Evolutionary conservation across 1,140 invertebrate species (phyloP), one percentile per base, ranked within the genome.

Genomic region (Temnothorax longispinosus): DNA sequence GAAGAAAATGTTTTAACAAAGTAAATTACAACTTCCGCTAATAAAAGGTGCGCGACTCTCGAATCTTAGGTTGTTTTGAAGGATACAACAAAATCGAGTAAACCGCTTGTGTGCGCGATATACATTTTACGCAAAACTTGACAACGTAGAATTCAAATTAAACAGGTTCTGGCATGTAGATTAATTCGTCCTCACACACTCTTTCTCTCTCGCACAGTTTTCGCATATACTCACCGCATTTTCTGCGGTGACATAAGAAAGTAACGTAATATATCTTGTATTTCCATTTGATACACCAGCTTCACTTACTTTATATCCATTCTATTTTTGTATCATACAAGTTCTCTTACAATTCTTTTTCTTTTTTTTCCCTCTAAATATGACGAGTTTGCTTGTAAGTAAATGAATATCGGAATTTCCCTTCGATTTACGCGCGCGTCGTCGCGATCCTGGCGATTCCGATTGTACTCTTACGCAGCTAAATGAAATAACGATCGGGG

Each of bases 401-500:
- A 87, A 91, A 82, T 85, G 60, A 62, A 87, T 88, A 88, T 90
- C 72, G 86, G 82, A 85, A 80, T 88, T 88, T 85, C 62, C 62
- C 27, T 87, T 89, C 85, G 56, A 71, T 88, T 86, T 65, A 76
- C 54, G 27, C 32, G 38, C 8, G 41, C 65, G 80, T 86, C 56
- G 67, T 75, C 71, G 52, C 78, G 77, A 87, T 38, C 82, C 91
- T 90, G 92, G 92, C 92, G 92, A 95, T 94, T 91, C 88, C 91
- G 87, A 91, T 86, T 90, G 89, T 88, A 93, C 74, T 91, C 90
- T 93, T 94, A 94, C 82, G 92, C 87, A 85, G 91, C 92, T 94
- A 94, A 93, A 87, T 89, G 91, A 93, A 92, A 85, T 93, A 93
- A 94, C 94, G 92, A 93, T 95, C 92, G 88, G 80, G 80, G 89